Evolutionary conservation across 2,888 invertebrate species (phyloP).

Genomic region (Agelastica alni): DNA sequence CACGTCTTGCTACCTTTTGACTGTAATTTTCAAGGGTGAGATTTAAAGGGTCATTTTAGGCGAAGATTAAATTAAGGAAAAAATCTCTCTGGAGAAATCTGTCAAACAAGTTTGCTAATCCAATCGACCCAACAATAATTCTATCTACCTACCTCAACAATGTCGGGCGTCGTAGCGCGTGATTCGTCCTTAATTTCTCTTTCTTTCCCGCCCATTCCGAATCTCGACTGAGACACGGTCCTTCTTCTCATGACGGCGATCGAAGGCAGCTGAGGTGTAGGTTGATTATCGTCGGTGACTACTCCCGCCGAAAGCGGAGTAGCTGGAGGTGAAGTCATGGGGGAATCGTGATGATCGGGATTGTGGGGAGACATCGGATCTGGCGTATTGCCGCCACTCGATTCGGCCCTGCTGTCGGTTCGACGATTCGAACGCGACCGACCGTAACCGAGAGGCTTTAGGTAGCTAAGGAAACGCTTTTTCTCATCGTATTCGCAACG

Average conservation of each 20-base stretch:
- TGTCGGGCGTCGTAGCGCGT: constrained; percentile 45
- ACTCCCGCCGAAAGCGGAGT: constrained; percentile 54
- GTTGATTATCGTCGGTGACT: constrained; percentile 5
- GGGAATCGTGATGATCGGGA: constrained; percentile 54
- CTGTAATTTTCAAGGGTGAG: too few species aligned
- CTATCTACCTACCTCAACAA: constrained; percentile 41
- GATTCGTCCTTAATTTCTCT: constrained; percentile 46
- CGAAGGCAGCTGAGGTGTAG: constrained; percentile 41
- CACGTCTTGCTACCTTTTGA: too few species aligned
- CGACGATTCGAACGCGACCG: constrained; percentile 66
- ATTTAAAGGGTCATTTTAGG: too few species aligned
- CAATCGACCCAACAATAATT: too few species aligned
- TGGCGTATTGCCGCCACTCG: constrained; percentile 75
- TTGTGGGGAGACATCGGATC: constrained; percentile 66
- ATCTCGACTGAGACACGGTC: constrained; percentile 59
- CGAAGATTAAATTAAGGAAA: too few species aligned
- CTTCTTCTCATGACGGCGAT: constrained; percentile 55
- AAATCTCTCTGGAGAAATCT: too few species aligned
- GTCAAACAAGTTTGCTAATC: too few species aligned
- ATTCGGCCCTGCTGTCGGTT: constrained; percentile 69
- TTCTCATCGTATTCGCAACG: constrained; percentile 81
- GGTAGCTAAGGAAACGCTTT: constrained; percentile 69
- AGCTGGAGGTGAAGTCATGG: constrained; percentile 59
- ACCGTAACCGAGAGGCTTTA: constrained; percentile 55
- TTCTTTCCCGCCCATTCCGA: constrained; percentile 47